phyloP scores from a whole-genome alignment of 1,140 invertebrate species.

The Saccostrea echinata region DNA sequence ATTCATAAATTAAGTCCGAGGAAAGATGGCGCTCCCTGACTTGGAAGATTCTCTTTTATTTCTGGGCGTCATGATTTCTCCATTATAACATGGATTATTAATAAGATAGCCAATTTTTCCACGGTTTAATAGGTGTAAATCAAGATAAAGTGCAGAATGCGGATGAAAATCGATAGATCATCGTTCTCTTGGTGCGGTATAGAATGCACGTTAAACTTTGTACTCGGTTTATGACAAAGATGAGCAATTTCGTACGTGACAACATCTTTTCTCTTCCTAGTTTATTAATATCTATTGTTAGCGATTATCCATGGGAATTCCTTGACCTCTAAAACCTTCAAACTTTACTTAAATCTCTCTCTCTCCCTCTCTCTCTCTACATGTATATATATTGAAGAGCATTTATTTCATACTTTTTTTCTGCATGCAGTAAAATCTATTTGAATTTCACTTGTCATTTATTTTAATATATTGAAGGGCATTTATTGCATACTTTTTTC shows the following conservation, averaged over 20 bases:
- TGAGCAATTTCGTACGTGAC: too few relatives aligned
- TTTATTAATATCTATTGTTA: too few relatives aligned
- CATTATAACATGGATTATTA: not conserved
- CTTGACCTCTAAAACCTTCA: too few relatives aligned
- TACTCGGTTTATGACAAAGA: not conserved
- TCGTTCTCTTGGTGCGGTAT: not conserved
- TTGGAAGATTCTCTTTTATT: constrained; percentile 6
- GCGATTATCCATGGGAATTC: too few relatives aligned
- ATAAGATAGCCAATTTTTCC: not conserved
- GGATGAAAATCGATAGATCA: not conserved
- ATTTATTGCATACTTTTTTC: too few relatives aligned
- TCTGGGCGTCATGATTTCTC: constrained; percentile 30
- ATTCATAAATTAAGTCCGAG: not conserved
- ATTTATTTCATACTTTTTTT: too few relatives aligned
- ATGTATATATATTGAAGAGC: too few relatives aligned
- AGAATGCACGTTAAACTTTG: not conserved
- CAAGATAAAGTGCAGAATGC: constrained; percentile 4
- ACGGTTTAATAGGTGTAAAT: constrained; percentile 18
- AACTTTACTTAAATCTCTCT: not conserved
- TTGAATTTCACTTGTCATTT: too few relatives aligned
- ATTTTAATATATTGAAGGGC: too few relatives aligned
- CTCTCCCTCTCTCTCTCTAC: not conserved
- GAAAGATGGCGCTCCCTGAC: not conserved
- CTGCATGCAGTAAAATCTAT: too few relatives aligned
- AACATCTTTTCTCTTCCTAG: too few relatives aligned